These are phyloP conservation scores for Margaritifera margaritifera DNA, from an alignment of 2,888 invertebrate species.

Conservation along the genomic window DNA sequence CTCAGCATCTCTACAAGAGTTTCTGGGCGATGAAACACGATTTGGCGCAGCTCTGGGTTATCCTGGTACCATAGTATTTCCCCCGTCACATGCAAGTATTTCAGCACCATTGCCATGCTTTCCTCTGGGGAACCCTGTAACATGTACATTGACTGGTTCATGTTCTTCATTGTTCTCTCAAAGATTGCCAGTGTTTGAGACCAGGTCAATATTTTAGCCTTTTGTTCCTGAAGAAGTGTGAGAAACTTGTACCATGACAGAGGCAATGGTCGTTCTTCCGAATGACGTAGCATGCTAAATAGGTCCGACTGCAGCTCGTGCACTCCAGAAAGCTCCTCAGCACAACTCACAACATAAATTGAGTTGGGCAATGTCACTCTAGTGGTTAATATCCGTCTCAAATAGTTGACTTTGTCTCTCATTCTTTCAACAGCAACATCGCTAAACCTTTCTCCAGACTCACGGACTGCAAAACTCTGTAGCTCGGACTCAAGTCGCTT, in stretches of 20 bases:
- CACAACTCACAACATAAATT: constrained; percentile 62
- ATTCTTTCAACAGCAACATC: constrained; percentile 58
- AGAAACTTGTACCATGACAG: constrained; percentile 61
- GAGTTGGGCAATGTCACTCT: constrained; percentile 51
- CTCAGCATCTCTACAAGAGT: constrained; percentile 64
- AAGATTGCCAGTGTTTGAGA: constrained; percentile 50
- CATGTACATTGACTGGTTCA: constrained; percentile 57
- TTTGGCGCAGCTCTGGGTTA: constrained; percentile 50
- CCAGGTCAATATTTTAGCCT: constrained; percentile 54
- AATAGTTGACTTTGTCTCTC: constrained; percentile 51
- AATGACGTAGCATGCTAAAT: constrained; percentile 34
- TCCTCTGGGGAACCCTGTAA: constrained; percentile 56
- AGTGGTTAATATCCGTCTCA: constrained; percentile 55
- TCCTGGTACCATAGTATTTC: constrained; percentile 67
- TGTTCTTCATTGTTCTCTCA: constrained; percentile 41
- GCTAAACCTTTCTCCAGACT: constrained; percentile 53
- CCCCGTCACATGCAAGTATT: constrained; percentile 57
- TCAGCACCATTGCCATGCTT: constrained; percentile 57
- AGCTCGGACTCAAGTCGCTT: constrained; percentile 31
- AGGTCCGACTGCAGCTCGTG: constrained; percentile 41
- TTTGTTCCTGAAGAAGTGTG: constrained; percentile 47
- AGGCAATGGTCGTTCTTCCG: constrained; percentile 51
- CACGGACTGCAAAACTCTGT: constrained; percentile 34
- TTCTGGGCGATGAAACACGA: constrained; percentile 64
- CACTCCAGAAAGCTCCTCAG: constrained; percentile 51